Conservation (phyloP, 2,888 invertebrate species). For the Neoascia interrupta region DNA sequence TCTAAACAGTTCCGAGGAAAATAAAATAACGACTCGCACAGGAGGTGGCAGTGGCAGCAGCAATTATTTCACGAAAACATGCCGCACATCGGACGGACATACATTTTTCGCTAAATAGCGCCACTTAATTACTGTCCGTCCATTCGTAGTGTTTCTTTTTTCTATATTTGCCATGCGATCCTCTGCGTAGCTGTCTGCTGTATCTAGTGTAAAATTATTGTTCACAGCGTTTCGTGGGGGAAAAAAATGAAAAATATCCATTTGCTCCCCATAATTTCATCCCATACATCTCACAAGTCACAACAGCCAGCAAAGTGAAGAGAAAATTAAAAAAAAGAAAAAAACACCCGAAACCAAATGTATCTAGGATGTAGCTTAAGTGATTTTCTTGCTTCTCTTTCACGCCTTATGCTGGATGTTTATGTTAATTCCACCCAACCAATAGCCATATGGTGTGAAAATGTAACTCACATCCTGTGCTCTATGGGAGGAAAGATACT, state of each 20-base stretch:
- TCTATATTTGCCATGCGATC: slow-evolving; percentile 5
- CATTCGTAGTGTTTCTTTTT: slow-evolving; percentile 9
- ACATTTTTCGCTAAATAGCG: slow-evolving; percentile 60
- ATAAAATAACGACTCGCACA: slow-evolving; percentile 43
- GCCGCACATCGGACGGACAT: slow-evolving; percentile 21
- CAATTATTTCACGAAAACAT: slow-evolving; percentile 43
- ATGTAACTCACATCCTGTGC: slow-evolving; percentile 53
- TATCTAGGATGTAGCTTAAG: slow-evolving; percentile 25
- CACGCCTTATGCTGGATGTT: no score
- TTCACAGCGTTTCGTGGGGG: no score
- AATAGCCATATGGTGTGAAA: slow-evolving; percentile 43
- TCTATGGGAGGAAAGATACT: background rate
- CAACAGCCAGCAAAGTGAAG: slow-evolving; percentile 36
- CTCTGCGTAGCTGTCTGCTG: no score
- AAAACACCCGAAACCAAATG: background rate
- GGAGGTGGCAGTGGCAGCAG: slow-evolving; percentile 32
- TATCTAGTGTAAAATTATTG: no score
- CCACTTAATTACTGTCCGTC: slow-evolving; percentile 63
- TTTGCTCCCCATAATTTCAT: no score
- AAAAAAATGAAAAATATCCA: no score
- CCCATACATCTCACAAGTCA: no score
- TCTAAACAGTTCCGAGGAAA: slow-evolving; percentile 7
- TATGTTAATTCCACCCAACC: slow-evolving; percentile 26
- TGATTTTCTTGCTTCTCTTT: slow-evolving; percentile 22
- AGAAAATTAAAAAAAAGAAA: background rate